Evolutionary conservation across 2,797 vertebrate genomes (phyloP).

Genomic region (Clarias laeviceps): DNA sequence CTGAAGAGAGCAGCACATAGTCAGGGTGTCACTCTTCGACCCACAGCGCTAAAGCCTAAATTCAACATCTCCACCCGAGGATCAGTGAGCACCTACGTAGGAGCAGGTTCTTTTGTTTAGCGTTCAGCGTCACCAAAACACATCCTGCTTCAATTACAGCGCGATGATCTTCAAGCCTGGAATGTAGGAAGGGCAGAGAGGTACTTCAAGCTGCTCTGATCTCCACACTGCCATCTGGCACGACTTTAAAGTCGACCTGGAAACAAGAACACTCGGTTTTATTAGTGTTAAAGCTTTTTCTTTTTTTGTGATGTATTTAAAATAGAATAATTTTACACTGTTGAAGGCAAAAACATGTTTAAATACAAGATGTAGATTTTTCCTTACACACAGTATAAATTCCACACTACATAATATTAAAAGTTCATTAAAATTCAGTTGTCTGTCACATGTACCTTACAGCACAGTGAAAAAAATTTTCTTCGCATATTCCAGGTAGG

Average conservation of each 20-base stretch:
- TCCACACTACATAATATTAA: neutral
- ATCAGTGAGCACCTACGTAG: neutral
- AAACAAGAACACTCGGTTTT: neutral
- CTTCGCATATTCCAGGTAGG: too few species aligned
- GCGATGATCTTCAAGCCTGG: neutral
- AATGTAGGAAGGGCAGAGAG: slow-evolving; percentile 16
- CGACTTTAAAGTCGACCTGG: neutral
- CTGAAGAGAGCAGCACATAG: neutral
- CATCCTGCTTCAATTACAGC: neutral
- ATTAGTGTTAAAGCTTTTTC: too few species aligned
- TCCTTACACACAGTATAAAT: neutral
- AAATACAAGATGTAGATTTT: neutral
- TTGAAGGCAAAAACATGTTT: neutral
- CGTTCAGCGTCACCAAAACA: neutral
- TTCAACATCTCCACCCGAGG: neutral
- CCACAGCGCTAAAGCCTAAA: neutral
- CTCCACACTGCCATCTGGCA: neutral
- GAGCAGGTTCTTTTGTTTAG: slow-evolving; percentile 17
- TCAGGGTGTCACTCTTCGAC: neutral
- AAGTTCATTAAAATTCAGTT: neutral
- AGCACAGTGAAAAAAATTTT: too few species aligned
- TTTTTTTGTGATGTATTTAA: too few species aligned
- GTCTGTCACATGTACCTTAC: too few species aligned
- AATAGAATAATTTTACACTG: neutral
- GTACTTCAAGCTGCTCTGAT: neutral